These are phyloP conservation scores for Picus viridis DNA, from an alignment of 2,797 vertebrate species.

Conservation along the genomic window DNA sequence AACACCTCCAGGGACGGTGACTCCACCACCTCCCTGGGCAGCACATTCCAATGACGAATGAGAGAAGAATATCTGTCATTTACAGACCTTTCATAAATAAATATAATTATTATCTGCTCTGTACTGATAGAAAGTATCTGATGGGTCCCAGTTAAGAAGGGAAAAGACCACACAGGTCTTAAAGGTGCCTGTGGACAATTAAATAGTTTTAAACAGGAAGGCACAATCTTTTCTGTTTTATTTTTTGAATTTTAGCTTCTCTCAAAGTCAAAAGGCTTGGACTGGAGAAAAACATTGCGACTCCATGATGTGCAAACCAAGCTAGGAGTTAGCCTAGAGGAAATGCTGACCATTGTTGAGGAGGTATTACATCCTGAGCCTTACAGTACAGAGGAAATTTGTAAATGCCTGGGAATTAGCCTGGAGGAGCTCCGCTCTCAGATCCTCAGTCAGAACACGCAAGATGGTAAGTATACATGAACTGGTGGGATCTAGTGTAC, in stretches of 20 bases:
- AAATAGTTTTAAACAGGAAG: slow-evolving; percentile 5
- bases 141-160: not conserved
- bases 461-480: slow-evolving; percentile 83
- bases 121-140: slow-evolving; percentile 2
- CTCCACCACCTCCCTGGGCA: too few species aligned
- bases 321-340: slow-evolving; percentile 84
- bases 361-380: slow-evolving; percentile 89
- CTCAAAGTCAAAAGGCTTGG: slow-evolving; percentile 83
- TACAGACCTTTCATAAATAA: not conserved
- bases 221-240: not conserved
- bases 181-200: not conserved
- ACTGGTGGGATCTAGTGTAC: not conserved
- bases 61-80: not conserved
- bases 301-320: slow-evolving; percentile 87
- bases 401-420: slow-evolving; percentile 85
- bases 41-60: too few species aligned
- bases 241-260: slow-evolving; percentile 83
- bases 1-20: too few species aligned
- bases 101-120: not conserved
- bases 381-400: slow-evolving; percentile 91
- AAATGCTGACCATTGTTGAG: slow-evolving; percentile 89
- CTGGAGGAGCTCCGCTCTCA: slow-evolving; percentile 82
- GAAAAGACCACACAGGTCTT: not conserved
- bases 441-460: slow-evolving; percentile 89
- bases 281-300: slow-evolving; percentile 80